These are phyloP conservation scores for Bellardia bayeri DNA, from an alignment of 2,888 invertebrate genomes.

Conservation along the genomic window DNA sequence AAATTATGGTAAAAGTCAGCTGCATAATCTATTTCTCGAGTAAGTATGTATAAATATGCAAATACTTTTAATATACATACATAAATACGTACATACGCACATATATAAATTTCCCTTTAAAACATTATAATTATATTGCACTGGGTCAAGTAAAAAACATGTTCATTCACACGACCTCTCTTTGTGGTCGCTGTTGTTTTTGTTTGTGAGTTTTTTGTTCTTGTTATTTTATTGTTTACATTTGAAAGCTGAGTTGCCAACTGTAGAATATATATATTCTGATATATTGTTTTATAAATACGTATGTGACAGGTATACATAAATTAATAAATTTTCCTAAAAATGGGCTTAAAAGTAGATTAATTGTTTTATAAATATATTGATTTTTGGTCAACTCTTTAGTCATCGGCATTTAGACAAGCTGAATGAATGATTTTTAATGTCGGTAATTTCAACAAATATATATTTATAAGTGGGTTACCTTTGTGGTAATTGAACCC, in stretches of 20 bases:
- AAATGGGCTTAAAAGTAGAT: too few species aligned
- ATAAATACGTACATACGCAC: not conserved
- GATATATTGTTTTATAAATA: not conserved
- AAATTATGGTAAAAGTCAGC: conserved; percentile 69
- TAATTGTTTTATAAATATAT: too few species aligned
- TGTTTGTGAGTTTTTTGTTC: conserved; percentile 17
- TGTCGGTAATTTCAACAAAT: too few species aligned
- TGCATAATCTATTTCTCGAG: conserved; percentile 73
- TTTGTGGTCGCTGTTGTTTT: conserved; percentile 17
- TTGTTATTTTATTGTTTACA: conserved; percentile 29
- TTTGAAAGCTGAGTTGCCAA: conserved; percentile 4
- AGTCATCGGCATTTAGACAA: too few species aligned
- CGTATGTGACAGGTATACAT: too few species aligned
- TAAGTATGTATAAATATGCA: conserved; percentile 76
- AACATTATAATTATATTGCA: conserved; percentile 1
- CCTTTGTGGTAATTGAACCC: too few species aligned
- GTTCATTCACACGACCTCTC: conserved; percentile 40
- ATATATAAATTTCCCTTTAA: too few species aligned
- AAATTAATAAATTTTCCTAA: too few species aligned
- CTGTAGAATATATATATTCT: not conserved
- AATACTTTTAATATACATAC: too few species aligned
- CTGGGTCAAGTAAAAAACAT: conserved; percentile 44
- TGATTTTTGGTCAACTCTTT: too few species aligned
- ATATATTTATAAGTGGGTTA: too few species aligned
- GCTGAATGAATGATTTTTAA: too few species aligned